Base-by-base conservation (phyloP, 2,888 invertebrate species). In the Troglohyphantes excavatus region DNA sequence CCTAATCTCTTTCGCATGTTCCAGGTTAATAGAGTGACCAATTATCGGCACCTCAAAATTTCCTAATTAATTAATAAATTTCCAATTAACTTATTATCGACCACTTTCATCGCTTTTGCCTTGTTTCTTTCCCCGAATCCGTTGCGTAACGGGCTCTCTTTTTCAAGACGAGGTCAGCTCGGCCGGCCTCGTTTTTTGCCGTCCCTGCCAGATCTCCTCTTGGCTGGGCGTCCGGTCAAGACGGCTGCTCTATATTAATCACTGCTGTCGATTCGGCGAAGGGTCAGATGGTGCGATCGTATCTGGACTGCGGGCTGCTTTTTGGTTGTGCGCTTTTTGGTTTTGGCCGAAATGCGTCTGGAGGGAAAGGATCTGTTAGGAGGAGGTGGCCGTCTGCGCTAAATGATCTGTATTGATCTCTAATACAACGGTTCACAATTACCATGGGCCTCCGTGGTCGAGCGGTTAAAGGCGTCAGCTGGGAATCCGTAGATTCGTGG, bases 1-100 rank as follows among this genome's bases (percentile, higher is more conserved):
- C 53, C 53, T n/a, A n/a, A n/a, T 33, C n/a, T 5, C 53, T 0
- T 5, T n/a, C 53, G 9, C 1, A 53, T n/a, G 68, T 81, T 81
- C 78, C 68, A 78, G 86, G 86, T 86, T 78, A 85, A 85, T 85
- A 76, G 85, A 39, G 39, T n/a, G 68, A 26, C 21, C 82, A 82
- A 82, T 82, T 82, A 82, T 39, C 82, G 53, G 78, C 86, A 86
- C 86, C 78, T 86, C 70, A 70, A 70, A 82, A 68, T 82, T 82
- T 73, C 73, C 73, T 72, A 79, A 87, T 87, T 87, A 87, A 87
- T 87, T 87, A 87, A 87, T 87, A 73, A 79, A 72, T 72, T 53
- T 61, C 76, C 72, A 86, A 86, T 86, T 86, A 86, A 43, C 86
- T 78, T 46, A 79, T 87, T 87, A 81, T 68, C 72, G 70, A 46